Evolutionary conservation across 2,888 invertebrate genomes (phyloP).

Genomic region (Uropetala carovei): DNA sequence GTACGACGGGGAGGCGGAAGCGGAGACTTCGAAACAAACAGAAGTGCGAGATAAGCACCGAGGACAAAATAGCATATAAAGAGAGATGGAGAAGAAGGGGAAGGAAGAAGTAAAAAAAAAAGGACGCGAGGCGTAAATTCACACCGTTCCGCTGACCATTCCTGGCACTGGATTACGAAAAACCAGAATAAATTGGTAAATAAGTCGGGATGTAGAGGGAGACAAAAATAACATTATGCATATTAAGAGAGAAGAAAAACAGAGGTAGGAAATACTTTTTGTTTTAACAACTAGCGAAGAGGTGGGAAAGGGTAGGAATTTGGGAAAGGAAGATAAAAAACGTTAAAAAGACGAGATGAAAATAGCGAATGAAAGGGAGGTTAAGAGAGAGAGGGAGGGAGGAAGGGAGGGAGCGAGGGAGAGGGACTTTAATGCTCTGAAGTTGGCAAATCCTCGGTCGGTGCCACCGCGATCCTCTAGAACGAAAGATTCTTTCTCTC

Average conservation of each 20-base stretch:
- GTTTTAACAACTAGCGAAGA: not conserved
- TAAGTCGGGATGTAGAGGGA: not conserved
- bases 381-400: not conserved
- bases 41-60: not conserved
- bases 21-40: not conserved
- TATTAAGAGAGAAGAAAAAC: not conserved
- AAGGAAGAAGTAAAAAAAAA: too few species aligned
- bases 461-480: not conserved
- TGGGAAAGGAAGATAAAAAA: too few species aligned
- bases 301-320: not conserved
- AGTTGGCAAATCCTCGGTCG: conserved; percentile 34
- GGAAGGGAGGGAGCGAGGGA: not conserved
- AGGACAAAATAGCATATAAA: not conserved
- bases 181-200: conserved; percentile 40
- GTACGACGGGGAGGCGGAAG: too few species aligned
- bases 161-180: not conserved
- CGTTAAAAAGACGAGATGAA: not conserved
- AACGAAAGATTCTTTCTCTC: conserved; percentile 26
- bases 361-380: conserved; percentile 31
- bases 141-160: not conserved
- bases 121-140: not conserved
- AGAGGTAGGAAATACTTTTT: not conserved
- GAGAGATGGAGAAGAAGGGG: not conserved
- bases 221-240: too few species aligned
- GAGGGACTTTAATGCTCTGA: conserved; percentile 11